phyloP scores from a whole-genome alignment of 2,113 vertebrate species.

The Sciurus niger region DNA sequence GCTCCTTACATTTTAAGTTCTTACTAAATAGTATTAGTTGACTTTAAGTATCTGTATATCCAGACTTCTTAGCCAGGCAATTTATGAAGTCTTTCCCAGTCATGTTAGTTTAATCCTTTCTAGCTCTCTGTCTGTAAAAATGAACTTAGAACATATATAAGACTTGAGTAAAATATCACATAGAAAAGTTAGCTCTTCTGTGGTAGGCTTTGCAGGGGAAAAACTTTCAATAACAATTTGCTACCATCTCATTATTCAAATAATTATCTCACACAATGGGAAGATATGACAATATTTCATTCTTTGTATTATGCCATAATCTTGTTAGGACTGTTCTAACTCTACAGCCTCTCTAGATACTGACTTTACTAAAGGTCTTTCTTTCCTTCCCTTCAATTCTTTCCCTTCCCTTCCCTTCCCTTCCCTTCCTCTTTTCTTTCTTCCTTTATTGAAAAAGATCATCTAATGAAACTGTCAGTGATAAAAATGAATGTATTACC shows the following conservation, averaged over 20 bases:
- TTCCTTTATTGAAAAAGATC: neutral
- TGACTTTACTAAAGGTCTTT: slow-evolving; percentile 24
- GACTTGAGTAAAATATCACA: neutral
- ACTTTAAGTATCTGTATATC: neutral
- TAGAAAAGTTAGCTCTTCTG: slow-evolving; percentile 21
- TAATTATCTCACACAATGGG: neutral
- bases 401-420: neutral
- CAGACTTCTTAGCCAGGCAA: neutral
- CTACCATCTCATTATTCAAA: neutral
- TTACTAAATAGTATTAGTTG: slow-evolving; percentile 23
- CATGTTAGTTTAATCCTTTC: neutral
- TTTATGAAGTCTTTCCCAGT: neutral
- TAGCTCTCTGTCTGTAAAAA: slow-evolving; percentile 53
- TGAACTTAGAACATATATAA: neutral
- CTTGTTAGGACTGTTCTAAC: neutral
- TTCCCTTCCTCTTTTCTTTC: neutral
- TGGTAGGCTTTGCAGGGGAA: neutral
- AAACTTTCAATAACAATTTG: slow-evolving; percentile 33
- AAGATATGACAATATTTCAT: neutral
- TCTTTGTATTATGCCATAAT: slow-evolving; percentile 11
- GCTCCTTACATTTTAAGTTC: neutral
- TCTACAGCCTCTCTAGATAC: neutral
- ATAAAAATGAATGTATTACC: slow-evolving; percentile 87
- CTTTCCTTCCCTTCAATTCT: too few species aligned
- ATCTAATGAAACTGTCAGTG: slow-evolving; percentile 11